phyloP scores from a whole-genome alignment of 2,888 invertebrate genomes.

The Apamea crenata region DNA sequence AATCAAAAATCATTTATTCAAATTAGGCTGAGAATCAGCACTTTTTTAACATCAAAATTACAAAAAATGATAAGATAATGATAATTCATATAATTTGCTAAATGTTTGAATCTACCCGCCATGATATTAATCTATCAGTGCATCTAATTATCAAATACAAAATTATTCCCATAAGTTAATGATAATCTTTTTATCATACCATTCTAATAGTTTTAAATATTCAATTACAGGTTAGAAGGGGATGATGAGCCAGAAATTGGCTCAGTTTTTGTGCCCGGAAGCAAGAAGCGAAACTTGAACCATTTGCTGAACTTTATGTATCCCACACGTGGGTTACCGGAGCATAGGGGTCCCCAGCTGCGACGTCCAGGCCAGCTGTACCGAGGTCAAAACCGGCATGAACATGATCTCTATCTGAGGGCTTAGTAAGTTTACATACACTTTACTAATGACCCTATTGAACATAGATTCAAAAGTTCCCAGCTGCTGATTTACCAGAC shows the following conservation, averaged over 20 bases:
- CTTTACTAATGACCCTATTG: slow-evolving; percentile 37
- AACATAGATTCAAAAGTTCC: slow-evolving; percentile 8
- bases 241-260: slow-evolving; percentile 93
- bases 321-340: slow-evolving; percentile 90
- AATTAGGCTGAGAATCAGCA: too few relatives aligned
- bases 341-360: slow-evolving; percentile 78
- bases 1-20: too few relatives aligned
- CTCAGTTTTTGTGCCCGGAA: slow-evolving; percentile 95
- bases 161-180: background rate
- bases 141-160: background rate
- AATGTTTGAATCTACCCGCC: background rate
- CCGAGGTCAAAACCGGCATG: slow-evolving; percentile 92
- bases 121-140: background rate
- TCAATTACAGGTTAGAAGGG: slow-evolving; percentile 86
- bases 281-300: slow-evolving; percentile 97
- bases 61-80: too few relatives aligned
- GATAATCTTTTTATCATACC: background rate
- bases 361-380: slow-evolving; percentile 78
- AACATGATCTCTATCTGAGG: slow-evolving; percentile 98
- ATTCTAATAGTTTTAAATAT: background rate
- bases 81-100: background rate
- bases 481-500: background rate
- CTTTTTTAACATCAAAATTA: too few relatives aligned
- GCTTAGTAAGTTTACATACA: slow-evolving; percentile 93
- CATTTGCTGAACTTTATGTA: slow-evolving; percentile 98